Evolutionary conservation across 2,797 vertebrate genomes (phyloP), one percentile per base, ranked within the genome.

Genomic region (Hyperoplus immaculatus): DNA sequence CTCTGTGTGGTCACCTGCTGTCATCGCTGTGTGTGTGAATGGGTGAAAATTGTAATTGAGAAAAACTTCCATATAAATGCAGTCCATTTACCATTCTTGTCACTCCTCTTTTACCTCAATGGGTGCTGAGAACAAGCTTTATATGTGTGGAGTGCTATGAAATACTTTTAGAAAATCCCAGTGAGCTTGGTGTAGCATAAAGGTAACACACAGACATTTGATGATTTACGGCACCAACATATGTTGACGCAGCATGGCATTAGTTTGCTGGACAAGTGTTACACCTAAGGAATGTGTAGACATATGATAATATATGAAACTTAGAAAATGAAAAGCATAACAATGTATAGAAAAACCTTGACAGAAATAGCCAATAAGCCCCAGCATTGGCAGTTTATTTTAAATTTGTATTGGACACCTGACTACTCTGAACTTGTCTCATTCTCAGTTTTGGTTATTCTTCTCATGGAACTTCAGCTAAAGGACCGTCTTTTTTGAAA

Each of bases 401-500:
- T 5, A 58, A 58, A 61, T 36, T 46, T 50, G 18, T 53, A 57
- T 6, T 4, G 4, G 39, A 46, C 16, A 6, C 39, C 18, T 2
- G 12, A 54, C 29, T 42, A 21, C 7, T 54, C 15, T 29, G 45
- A 51, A 69, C 71, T 50, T 11, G 5, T 55, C 42, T 57, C 4
- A 46, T 49, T 39, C 53, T 50, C 13, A 13, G 15, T 43, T 60
- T 39, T 29, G 29, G 5, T 36, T 18, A 2, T 11, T 51, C 21
- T 51, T 38, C 43, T 14, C 8, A 42, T 57, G 45, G 2, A 62
- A 36, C 65, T 64, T 41, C 39, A 70, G 43, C 43, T 67, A 54
- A 80, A 77, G 61, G 10, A 64, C 58, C 36, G 18, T 6, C 55
- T 77, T n/a, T 12, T 47, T 77, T 53, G 55, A 71, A 38, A 71